These are phyloP conservation scores for Hoplostethus atlanticus DNA, from an alignment of 2,797 vertebrate genomes.

Conservation along the genomic window DNA sequence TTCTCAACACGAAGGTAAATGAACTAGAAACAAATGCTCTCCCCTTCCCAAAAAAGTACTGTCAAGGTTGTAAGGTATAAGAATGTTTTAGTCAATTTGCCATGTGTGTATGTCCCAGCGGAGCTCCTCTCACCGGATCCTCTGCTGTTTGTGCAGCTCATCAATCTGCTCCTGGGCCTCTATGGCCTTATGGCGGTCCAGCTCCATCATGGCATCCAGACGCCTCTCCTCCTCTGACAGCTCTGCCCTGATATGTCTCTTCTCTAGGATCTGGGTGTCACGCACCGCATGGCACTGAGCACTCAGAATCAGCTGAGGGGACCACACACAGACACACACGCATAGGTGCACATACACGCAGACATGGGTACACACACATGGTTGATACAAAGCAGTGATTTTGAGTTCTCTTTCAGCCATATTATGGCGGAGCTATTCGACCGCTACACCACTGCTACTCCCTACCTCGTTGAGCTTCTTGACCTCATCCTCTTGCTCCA, in stretches of 20 bases:
- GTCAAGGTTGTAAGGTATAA: too few species aligned
- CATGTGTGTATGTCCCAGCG: neutral
- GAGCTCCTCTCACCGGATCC: slow-evolving; percentile 78
- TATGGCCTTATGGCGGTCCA: slow-evolving; percentile 82
- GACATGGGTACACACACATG: neutral
- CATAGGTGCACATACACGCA: slow-evolving; percentile 6
- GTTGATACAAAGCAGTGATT: too few species aligned
- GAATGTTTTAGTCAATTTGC: too few species aligned
- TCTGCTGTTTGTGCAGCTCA: slow-evolving; percentile 80
- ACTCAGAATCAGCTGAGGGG: slow-evolving; percentile 85
- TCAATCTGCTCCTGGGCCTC: slow-evolving; percentile 85
- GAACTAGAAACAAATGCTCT: neutral
- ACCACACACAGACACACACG: slow-evolving; percentile 12
- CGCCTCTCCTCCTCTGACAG: slow-evolving; percentile 87
- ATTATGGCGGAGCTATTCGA: too few species aligned
- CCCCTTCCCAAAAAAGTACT: too few species aligned
- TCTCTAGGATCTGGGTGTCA: slow-evolving; percentile 91
- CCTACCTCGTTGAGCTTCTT: slow-evolving; percentile 87
- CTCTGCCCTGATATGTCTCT: slow-evolving; percentile 83
- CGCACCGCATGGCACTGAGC: slow-evolving; percentile 91
- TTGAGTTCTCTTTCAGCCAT: neutral
- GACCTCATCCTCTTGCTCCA: slow-evolving; percentile 93
- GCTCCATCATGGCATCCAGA: slow-evolving; percentile 91
- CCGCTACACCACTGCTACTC: neutral
- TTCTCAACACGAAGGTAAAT: neutral